Conservation (phyloP, 2,113 vertebrate genomes). For the Brienomyrus longianalis region DNA sequence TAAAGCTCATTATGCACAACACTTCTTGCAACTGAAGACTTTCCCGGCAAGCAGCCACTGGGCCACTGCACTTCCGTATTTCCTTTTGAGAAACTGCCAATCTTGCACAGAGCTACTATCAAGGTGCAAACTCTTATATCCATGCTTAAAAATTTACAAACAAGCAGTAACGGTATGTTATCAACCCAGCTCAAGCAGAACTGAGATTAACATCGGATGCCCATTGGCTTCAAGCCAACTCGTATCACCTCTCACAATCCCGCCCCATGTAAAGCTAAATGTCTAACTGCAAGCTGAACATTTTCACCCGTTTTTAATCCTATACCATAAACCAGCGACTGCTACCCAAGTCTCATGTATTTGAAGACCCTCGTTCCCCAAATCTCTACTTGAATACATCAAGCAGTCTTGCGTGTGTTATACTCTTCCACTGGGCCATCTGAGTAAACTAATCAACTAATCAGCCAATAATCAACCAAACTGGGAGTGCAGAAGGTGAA, state of each 20-base stretch:
- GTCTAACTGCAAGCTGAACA: background rate
- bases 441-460: background rate
- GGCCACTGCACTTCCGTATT: background rate
- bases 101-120: background rate
- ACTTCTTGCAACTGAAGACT: background rate
- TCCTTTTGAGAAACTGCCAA: background rate
- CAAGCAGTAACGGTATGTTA: background rate
- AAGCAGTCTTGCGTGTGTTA: background rate
- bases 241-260: background rate
- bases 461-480: background rate
- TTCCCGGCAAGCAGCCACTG: background rate
- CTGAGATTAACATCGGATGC: background rate
- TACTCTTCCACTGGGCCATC: background rate
- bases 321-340: background rate
- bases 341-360: background rate
- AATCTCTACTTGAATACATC: background rate
- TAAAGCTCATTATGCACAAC: background rate
- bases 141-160: background rate
- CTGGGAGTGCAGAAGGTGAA: background rate
- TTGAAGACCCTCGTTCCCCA: background rate
- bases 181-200: background rate
- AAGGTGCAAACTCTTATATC: background rate
- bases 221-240: background rate
- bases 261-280: background rate
- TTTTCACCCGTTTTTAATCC: background rate